Base-by-base conservation (phyloP, 2,888 invertebrate genomes). In the Trissoscelio sp. region DNA sequence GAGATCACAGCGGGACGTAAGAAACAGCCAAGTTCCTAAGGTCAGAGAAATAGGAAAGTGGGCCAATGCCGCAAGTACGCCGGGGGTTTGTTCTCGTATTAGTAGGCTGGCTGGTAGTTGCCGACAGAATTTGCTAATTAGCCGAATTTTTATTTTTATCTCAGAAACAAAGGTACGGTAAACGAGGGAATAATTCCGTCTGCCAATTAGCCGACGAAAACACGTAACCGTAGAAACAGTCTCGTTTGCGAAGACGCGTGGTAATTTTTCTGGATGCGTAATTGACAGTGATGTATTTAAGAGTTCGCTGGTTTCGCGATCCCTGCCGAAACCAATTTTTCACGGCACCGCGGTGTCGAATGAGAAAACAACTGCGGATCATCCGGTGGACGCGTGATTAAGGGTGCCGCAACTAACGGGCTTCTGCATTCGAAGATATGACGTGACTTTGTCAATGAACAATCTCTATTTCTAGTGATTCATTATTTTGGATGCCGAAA, bases 31-130 rank as follows among this genome's bases (percentile, higher is more conserved):
- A 48, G 60, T 60, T 53, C 62, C 46, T 70, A 77, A 77, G 77
- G 77, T 77, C 77, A 77, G 46, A 69, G 69, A 77, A 77, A 77
- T 69, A 42, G 69, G 62, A 77, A 77, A 77, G 55, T 62, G 22
- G 77, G 77, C 69, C 69, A 77, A 77, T 70, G 77, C 62, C 69
- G 55, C 39, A 53, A 78, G 78, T 64, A 22, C 53, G 60, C 53
- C 42, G 20, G 37, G 42, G 66, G 58, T 58, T 75, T 66, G 57
- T 69, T 69, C 53, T 62, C 31, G 53, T 51, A 69, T 60, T 62
- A 62, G n/a, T 39, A 44, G 66, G 57, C 46, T 46, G 31, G 18
- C 57, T 42, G 24, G 75, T 64, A 22, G 31, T 60, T 48, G 60
- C 58, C n/a, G 53, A 53, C 51, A 24, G 60, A 34, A 58, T 67